These are phyloP conservation scores for Empidonax traillii DNA, from an alignment of 2,113 vertebrate species.

Conservation along the genomic window DNA sequence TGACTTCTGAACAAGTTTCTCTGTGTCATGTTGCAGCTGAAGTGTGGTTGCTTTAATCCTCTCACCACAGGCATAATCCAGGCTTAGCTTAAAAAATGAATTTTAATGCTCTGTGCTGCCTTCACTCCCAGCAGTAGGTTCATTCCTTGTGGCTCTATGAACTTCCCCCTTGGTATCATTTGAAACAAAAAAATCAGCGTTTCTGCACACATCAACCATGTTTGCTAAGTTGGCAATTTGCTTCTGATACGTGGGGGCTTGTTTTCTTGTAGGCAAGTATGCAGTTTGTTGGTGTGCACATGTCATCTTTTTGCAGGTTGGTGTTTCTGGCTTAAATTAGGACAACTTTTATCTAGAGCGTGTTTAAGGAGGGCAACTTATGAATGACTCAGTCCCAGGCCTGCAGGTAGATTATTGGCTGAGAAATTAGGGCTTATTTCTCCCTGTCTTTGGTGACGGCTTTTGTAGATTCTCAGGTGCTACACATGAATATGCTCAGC, in stretches of 20 bases:
- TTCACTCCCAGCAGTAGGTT: not conserved
- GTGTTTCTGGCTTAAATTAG: not conserved
- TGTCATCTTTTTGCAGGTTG: not conserved
- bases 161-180: not conserved
- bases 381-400: not conserved
- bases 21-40: not conserved
- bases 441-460: not conserved
- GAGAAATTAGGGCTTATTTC: not conserved
- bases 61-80: not conserved
- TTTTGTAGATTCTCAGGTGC: not conserved
- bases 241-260: not conserved
- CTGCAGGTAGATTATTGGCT: not conserved
- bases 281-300: not conserved
- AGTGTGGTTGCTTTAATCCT: not conserved
- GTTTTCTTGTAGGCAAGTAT: not conserved
- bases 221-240: not conserved
- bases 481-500: not conserved
- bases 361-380: not conserved
- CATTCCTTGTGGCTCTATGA: not conserved
- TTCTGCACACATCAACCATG: not conserved
- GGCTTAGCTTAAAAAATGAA: not conserved
- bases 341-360: not conserved
- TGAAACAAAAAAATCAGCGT: not conserved
- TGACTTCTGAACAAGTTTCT: not conserved
- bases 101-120: not conserved